Conservation (phyloP, 2,113 vertebrate genomes). For the Phoenicopterus ruber region DNA sequence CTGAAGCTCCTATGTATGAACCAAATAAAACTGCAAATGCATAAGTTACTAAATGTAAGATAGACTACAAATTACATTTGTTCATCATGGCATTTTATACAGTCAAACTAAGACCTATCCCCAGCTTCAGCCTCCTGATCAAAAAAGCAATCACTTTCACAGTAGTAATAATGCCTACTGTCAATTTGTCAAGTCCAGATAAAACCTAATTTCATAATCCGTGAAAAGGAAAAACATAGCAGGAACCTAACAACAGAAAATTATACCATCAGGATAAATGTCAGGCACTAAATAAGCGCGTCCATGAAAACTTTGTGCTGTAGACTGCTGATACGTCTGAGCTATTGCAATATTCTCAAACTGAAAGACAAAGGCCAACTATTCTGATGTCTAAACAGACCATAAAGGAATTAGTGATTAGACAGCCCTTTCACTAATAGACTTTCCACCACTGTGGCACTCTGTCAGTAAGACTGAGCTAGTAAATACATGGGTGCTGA, state of each 20-base stretch:
- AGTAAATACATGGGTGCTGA: background rate
- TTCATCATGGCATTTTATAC: background rate
- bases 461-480: background rate
- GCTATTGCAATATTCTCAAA: background rate
- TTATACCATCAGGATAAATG: background rate
- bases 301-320: background rate
- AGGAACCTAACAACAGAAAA: constrained; percentile 16
- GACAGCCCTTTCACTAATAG: background rate
- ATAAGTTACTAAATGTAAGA: background rate
- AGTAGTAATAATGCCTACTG: background rate
- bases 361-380: background rate
- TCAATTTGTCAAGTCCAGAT: background rate
- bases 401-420: background rate
- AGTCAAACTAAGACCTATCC: background rate
- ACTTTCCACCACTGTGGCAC: background rate
- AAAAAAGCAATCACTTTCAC: background rate
- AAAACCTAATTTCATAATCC: constrained; percentile 49
- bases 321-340: background rate
- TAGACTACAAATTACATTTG: background rate
- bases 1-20: background rate
- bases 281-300: background rate
- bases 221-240: background rate
- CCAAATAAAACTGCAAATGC: background rate
- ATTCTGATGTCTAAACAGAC: background rate
- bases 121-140: background rate